phyloP scores from a whole-genome alignment of 2,888 invertebrate genomes.

The Drosophila lacicola region DNA sequence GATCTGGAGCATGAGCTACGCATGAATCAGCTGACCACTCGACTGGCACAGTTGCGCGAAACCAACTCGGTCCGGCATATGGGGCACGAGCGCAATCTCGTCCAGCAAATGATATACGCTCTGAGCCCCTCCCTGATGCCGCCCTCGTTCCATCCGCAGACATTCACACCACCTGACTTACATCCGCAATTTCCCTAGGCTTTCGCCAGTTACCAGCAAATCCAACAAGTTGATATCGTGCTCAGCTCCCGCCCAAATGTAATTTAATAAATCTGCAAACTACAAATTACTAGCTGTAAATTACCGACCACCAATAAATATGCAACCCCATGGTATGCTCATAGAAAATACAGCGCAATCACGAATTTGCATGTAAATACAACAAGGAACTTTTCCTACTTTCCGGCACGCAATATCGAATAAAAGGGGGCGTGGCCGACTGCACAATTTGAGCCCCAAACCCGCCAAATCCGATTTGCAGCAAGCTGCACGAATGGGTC shows the following conservation, averaged over 20 bases:
- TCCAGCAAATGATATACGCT: conserved; percentile 41
- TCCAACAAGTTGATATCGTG: background rate
- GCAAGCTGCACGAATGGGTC: conserved; percentile 12
- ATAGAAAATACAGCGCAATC: conserved; percentile 18
- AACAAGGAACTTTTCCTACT: conserved; percentile 8
- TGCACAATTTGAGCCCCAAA: background rate
- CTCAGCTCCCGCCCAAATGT: background rate
- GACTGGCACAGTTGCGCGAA: conserved; percentile 13
- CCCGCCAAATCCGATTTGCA: conserved; percentile 21
- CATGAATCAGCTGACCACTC: conserved; percentile 28
- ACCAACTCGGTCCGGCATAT: rapidly evolving
- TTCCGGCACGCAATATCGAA: conserved; percentile 31
- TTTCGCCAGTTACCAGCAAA: background rate
- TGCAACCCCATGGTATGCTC: conserved; percentile 22
- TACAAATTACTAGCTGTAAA: conserved; percentile 19
- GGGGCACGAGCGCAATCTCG: conserved; percentile 9
- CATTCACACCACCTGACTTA: too few species aligned
- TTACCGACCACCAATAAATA: background rate
- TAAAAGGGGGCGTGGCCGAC: background rate
- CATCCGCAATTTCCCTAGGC: too few species aligned
- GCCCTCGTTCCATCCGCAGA: background rate
- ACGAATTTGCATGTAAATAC: conserved; percentile 35
- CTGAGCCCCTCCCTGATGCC: conserved; percentile 43
- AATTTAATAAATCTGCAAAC: conserved; percentile 2
- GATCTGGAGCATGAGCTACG: conserved; percentile 34